Conservation (phyloP, 2,888 invertebrate genomes). For the Notodonta ziczac region DNA sequence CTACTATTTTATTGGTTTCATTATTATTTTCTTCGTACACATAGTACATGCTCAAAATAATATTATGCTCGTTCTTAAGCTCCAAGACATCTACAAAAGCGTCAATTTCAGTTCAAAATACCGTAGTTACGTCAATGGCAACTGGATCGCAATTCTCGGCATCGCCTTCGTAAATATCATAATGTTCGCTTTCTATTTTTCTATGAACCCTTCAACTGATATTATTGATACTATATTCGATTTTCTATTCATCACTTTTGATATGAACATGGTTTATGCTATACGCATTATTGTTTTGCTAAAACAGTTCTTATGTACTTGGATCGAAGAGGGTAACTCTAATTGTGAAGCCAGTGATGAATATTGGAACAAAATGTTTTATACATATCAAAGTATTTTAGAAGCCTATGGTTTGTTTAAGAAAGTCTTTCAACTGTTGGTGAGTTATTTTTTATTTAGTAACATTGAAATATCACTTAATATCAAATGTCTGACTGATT, state of each 20-base stretch:
- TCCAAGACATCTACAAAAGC: background rate
- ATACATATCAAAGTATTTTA: slow-evolving; percentile 2
- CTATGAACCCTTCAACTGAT: background rate
- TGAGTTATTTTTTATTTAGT: slow-evolving; percentile 3
- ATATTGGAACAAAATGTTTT: background rate
- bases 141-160: background rate
- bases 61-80: background rate
- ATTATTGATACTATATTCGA: background rate
- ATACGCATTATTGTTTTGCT: background rate
- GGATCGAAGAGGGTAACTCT: background rate
- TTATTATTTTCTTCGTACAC: background rate
- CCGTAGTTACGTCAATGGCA: background rate
- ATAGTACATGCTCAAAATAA: background rate
- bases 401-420: slow-evolving; percentile 1
- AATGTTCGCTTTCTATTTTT: background rate
- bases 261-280: slow-evolving; percentile 2
- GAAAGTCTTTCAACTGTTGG: slow-evolving; percentile 3
- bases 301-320: background rate
- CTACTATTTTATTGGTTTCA: background rate
- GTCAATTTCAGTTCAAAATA: background rate
- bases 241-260: slow-evolving; percentile 1
- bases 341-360: background rate
- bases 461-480: too few species aligned
- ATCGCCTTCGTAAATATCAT: background rate
- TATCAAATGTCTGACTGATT: too few species aligned